These are phyloP conservation scores for Cyclina sinensis DNA, from an alignment of 1,140 invertebrate species.

Conservation along the genomic window DNA sequence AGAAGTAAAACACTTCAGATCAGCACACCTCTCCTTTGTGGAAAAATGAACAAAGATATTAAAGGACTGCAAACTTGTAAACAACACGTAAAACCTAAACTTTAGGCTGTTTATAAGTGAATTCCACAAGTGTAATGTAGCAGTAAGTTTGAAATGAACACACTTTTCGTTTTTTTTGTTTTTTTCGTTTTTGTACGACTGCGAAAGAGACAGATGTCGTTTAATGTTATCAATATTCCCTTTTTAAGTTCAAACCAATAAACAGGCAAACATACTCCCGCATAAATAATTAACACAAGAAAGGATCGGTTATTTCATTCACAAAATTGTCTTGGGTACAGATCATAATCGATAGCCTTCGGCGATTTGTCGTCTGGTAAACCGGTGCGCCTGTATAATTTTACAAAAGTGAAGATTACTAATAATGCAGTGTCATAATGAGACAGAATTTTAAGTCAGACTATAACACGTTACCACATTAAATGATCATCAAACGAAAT, in stretches of 20 bases:
- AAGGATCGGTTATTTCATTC: constrained; percentile 28
- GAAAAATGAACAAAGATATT: not conserved
- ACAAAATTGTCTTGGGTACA: constrained; percentile 12
- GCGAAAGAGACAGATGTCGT: constrained; percentile 19
- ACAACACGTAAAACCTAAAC: not conserved
- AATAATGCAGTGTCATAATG: no score
- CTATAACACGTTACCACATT: no score
- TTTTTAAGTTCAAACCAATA: constrained; percentile 42
- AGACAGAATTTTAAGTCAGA: no score
- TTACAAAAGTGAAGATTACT: not conserved
- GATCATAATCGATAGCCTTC: constrained; percentile 17
- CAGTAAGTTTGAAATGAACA: not conserved
- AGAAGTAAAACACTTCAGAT: not conserved
- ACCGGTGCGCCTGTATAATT: not conserved
- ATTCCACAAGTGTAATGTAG: not conserved
- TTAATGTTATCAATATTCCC: not conserved
- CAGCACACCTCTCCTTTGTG: not conserved
- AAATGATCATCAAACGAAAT: no score
- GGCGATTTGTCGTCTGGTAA: constrained; percentile 13
- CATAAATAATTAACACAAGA: constrained; percentile 31
- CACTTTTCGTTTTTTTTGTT: no score
- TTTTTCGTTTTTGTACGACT: not conserved
- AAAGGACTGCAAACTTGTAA: not conserved
- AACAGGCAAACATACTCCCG: not conserved
- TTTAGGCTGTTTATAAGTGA: not conserved